These are phyloP conservation scores for Lochmaea crataegi DNA, from an alignment of 2,888 invertebrate species.

Conservation along the genomic window DNA sequence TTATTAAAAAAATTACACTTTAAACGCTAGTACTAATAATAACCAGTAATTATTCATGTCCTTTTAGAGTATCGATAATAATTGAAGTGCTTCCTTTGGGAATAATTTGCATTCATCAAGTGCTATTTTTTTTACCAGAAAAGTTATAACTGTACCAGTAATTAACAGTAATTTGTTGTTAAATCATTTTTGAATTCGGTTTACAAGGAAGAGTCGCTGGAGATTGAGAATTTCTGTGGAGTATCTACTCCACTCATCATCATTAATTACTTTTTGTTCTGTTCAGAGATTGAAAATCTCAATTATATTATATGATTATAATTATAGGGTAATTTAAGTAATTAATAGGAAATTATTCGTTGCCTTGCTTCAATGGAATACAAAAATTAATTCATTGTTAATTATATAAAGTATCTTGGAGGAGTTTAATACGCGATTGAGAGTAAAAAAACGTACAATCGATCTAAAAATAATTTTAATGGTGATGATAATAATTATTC, in stretches of 20 bases:
- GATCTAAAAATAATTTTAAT: not conserved
- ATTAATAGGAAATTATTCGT: conserved; percentile 1
- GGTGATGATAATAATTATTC: not conserved
- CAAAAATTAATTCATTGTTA: not conserved
- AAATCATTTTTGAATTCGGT: not conserved
- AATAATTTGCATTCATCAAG: no score
- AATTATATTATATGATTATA: conserved; percentile 5
- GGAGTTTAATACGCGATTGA: not conserved
- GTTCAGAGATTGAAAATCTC: not conserved
- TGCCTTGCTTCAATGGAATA: not conserved
- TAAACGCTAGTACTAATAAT: no score
- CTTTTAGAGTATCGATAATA: no score
- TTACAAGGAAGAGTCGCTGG: not conserved
- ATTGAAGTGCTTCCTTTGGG: no score
- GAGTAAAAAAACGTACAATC: not conserved
- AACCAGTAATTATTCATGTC: no score
- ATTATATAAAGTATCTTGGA: not conserved
- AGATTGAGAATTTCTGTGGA: not conserved
- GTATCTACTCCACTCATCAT: not conserved
- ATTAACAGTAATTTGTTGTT: no score
- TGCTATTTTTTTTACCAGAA: no score
- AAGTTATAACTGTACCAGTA: no score
- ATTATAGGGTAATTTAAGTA: conserved; percentile 6
- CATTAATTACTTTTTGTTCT: conserved; percentile 10
- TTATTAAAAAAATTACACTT: not conserved